Evolutionary conservation across 2,797 vertebrate genomes (phyloP).

Genomic region (Calcarius lapponicus): DNA sequence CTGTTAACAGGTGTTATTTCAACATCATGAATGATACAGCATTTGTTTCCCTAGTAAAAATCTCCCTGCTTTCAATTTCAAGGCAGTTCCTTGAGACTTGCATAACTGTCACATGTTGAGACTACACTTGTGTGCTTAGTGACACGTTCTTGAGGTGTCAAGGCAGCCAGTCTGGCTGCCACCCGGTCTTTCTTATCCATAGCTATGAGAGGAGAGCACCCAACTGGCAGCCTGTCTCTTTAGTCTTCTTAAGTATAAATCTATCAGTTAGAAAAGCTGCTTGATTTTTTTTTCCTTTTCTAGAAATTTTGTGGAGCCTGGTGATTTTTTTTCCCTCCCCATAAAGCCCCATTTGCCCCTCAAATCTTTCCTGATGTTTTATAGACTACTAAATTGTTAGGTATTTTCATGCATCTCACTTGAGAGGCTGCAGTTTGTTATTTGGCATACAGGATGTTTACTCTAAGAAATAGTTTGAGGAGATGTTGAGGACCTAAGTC

Average conservation of each 20-base stretch:
- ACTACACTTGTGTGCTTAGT: neutral
- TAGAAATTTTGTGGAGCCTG: neutral
- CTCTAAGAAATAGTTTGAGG: neutral
- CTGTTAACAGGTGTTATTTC: neutral
- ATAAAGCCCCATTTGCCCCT: neutral
- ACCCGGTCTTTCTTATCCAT: neutral
- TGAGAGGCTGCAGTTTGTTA: neutral
- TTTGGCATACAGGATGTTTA: constrained; percentile 2
- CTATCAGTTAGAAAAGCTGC: neutral
- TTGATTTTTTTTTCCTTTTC: neutral
- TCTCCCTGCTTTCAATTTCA: neutral
- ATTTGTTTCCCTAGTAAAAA: neutral
- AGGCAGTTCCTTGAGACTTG: constrained; percentile 3
- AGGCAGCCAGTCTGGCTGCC: constrained; percentile 17
- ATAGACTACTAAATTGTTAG: neutral
- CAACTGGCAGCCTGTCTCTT: neutral
- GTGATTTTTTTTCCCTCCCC: neutral
- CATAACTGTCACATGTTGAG: constrained; percentile 1
- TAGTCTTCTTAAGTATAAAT: neutral
- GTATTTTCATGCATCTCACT: neutral
- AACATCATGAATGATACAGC: neutral
- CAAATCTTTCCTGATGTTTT: neutral
- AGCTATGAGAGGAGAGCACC: neutral
- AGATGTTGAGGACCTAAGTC: neutral
- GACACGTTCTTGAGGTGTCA: neutral